These are phyloP conservation scores for Alviniconcha strummeri DNA, from an alignment of 2,888 invertebrate species.

Conservation along the genomic window DNA sequence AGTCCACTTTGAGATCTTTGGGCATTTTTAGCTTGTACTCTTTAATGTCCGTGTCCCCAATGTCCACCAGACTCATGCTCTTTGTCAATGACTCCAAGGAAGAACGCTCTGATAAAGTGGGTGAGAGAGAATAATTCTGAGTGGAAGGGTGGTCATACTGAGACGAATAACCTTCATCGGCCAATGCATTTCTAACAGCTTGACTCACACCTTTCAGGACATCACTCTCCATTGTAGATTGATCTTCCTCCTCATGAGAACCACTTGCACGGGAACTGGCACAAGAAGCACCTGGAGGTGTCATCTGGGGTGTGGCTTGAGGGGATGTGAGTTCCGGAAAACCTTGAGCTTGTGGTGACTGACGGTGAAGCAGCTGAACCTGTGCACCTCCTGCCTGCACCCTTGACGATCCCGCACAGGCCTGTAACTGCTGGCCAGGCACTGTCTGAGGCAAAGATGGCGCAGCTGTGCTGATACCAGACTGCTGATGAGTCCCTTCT, in stretches of 20 bases:
- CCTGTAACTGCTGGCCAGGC: too few species aligned
- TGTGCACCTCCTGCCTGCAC: too few species aligned
- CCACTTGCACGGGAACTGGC: not conserved
- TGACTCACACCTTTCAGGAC: conserved; percentile 5
- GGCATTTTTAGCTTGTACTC: conserved; percentile 46
- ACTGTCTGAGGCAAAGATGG: too few species aligned
- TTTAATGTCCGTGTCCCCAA: conserved; percentile 26
- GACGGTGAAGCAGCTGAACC: too few species aligned
- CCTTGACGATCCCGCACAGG: too few species aligned
- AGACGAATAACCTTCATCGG: not conserved
- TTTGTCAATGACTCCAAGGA: not conserved
- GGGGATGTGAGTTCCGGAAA: too few species aligned
- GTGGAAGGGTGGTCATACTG: not conserved
- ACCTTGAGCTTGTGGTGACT: too few species aligned
- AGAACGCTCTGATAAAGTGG: not conserved
- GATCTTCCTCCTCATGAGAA: not conserved
- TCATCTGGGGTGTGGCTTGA: too few species aligned
- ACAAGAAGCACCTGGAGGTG: not conserved
- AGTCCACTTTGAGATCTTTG: conserved; percentile 44
- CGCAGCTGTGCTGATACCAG: too few species aligned
- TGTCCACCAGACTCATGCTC: not conserved
- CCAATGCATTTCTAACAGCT: not conserved
- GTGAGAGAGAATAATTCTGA: not conserved
- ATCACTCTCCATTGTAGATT: not conserved
- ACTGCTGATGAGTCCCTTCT: too few species aligned